Conservation (phyloP, 2,113 vertebrate species). For the Marcusenius ussheri region DNA sequence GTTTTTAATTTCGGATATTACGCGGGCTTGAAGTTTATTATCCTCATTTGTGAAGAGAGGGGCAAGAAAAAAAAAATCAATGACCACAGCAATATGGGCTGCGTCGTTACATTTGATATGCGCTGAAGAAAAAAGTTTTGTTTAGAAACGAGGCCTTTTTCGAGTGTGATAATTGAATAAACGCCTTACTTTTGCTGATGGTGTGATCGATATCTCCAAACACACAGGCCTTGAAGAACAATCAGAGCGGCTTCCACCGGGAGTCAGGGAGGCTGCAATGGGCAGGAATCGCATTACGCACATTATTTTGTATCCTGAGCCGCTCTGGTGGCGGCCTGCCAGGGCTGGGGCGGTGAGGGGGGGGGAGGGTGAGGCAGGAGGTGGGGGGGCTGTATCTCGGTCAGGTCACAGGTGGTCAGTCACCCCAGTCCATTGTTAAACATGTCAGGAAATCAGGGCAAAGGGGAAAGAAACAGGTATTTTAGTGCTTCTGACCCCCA, state of each 20-base stretch:
- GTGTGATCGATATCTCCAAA: constrained; percentile 24
- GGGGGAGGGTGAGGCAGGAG: background rate
- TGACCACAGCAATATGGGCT: background rate
- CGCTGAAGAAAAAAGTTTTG: constrained; percentile 3
- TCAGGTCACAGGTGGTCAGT: constrained; percentile 15
- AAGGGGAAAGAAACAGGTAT: background rate
- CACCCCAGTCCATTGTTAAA: background rate
- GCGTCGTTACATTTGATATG: constrained; percentile 7
- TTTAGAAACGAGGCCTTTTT: constrained; percentile 12
- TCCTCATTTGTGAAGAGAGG: background rate
- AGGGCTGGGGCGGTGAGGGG: background rate
- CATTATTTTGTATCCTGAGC: constrained; percentile 15
- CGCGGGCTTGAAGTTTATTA: background rate
- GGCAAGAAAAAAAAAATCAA: constrained; percentile 11
- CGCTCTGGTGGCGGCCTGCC: background rate
- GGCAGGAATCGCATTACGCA: constrained; percentile 19
- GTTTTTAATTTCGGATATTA: background rate
- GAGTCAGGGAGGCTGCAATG: background rate
- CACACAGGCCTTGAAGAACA: background rate
- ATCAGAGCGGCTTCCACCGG: constrained; percentile 2
- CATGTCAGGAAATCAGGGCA: background rate
- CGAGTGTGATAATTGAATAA: constrained; percentile 21
- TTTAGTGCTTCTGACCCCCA: background rate
- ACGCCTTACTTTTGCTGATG: constrained; percentile 10
- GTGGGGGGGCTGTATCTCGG: too few relatives aligned